Percentiles rank a stretch among this genome's conserved stretches.
phyloP scores from a whole-genome alignment of 1,140 invertebrate species.

The Hypsibius dujardini region DNA sequence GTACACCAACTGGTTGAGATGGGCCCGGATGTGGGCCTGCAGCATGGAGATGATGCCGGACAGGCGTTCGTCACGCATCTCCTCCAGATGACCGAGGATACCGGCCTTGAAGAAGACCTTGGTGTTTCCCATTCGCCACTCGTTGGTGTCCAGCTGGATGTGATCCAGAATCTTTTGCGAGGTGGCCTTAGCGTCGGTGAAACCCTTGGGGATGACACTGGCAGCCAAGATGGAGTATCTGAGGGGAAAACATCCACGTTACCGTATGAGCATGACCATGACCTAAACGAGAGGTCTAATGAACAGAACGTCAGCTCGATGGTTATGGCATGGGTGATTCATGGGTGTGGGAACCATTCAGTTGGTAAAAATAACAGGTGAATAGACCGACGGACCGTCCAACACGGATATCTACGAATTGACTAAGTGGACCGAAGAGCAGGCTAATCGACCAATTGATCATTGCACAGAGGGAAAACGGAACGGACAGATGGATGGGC shows the following conservation, averaged over 20 bases:
- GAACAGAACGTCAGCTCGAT: too few species aligned
- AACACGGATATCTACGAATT: slow-evolving; percentile 21
- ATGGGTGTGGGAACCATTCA: too few species aligned
- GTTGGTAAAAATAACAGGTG: slow-evolving; percentile 14
- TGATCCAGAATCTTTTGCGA: slow-evolving; percentile 64
- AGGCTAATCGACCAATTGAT: too few species aligned
- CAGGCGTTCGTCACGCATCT: slow-evolving; percentile 64
- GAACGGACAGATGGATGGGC: too few species aligned
- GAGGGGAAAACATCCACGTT: slow-evolving; percentile 39
- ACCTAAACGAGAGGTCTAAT: too few species aligned
- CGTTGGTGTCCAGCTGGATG: slow-evolving; percentile 65
- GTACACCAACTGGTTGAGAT: slow-evolving; percentile 56
- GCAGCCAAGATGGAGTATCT: slow-evolving; percentile 89
- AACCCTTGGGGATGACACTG: slow-evolving; percentile 37
- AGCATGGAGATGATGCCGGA: slow-evolving; percentile 59
- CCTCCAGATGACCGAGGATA: slow-evolving; percentile 64
- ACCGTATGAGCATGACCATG: too few species aligned
- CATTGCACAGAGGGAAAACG: too few species aligned
- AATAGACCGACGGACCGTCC: slow-evolving; percentile 18
- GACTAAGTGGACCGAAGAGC: neutral
- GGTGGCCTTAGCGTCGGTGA: slow-evolving; percentile 56
- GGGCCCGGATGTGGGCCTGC: slow-evolving; percentile 65
- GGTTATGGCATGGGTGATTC: too few species aligned
- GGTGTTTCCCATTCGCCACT: slow-evolving; percentile 88
- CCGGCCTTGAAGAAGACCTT: slow-evolving; percentile 88